These are phyloP conservation scores for Aplysia californica DNA, from an alignment of 1,140 invertebrate genomes.

Conservation along the genomic window DNA sequence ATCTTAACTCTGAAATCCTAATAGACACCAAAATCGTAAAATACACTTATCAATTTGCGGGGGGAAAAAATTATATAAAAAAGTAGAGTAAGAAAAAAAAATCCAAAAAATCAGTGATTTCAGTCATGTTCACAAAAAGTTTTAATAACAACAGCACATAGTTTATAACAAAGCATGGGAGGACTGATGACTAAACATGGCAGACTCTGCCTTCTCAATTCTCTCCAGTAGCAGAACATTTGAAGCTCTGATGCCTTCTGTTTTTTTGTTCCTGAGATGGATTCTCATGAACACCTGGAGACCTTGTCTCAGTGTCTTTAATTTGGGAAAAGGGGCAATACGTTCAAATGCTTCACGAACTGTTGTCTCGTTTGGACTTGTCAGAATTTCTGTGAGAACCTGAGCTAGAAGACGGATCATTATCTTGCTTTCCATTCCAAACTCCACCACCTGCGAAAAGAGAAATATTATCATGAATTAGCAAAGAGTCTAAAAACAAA, in stretches of 20 bases:
- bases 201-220: conserved; percentile 24
- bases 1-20: too few relatives aligned
- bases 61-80: too few relatives aligned
- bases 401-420: conserved; percentile 16
- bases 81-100: too few relatives aligned
- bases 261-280: conserved; percentile 3
- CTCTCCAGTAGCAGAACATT: conserved; percentile 2
- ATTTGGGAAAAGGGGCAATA: conserved; percentile 16
- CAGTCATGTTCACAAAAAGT: too few relatives aligned
- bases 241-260: not conserved
- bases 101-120: too few relatives aligned
- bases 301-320: conserved; percentile 16
- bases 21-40: too few relatives aligned
- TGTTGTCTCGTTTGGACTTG: not conserved
- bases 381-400: conserved; percentile 12
- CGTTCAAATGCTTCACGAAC: conserved; percentile 16
- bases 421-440: conserved; percentile 28
- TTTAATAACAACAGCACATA: too few relatives aligned
- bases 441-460: conserved; percentile 16
- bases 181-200: conserved; percentile 28
- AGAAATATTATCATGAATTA: not conserved
- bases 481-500: not conserved
- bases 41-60: too few relatives aligned
- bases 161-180: conserved; percentile 16
- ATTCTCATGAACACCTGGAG: conserved; percentile 31